phyloP scores from a whole-genome alignment of 2,797 vertebrate species.

The Bufotes viridis region DNA sequence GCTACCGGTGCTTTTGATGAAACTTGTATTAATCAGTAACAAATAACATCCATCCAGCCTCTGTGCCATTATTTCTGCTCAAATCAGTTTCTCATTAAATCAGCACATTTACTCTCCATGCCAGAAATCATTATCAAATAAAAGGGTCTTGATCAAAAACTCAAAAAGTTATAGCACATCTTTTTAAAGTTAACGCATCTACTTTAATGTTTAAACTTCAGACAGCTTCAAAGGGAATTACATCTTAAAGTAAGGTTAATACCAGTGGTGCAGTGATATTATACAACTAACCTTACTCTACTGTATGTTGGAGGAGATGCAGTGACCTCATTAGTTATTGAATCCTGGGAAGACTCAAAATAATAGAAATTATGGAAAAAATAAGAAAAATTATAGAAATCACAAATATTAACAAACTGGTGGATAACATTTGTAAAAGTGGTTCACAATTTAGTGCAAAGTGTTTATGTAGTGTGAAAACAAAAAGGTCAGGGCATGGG shows the following conservation, averaged over 20 bases:
- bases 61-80: conserved; percentile 45
- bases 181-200: conserved; percentile 56
- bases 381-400: no score
- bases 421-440: no score
- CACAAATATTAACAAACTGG: no score
- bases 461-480: no score
- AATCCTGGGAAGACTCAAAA: not conserved
- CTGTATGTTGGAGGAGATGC: not conserved
- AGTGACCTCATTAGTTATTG: not conserved
- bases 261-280: conserved; percentile 13
- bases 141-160: conserved; percentile 59
- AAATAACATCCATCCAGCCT: conserved; percentile 49
- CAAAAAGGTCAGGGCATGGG: no score
- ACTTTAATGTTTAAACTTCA: conserved; percentile 58
- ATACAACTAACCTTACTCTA: not conserved
- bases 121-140: conserved; percentile 58
- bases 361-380: not conserved
- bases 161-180: conserved; percentile 41
- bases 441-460: no score
- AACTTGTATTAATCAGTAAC: conserved; percentile 51
- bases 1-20: conserved; percentile 31
- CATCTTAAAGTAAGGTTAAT: conserved; percentile 19
- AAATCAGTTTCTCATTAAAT: conserved; percentile 59
- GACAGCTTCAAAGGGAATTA: conserved; percentile 49
- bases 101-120: conserved; percentile 48